phyloP scores from a whole-genome alignment of 1,140 invertebrate species.

The Procambarus virginalis region DNA sequence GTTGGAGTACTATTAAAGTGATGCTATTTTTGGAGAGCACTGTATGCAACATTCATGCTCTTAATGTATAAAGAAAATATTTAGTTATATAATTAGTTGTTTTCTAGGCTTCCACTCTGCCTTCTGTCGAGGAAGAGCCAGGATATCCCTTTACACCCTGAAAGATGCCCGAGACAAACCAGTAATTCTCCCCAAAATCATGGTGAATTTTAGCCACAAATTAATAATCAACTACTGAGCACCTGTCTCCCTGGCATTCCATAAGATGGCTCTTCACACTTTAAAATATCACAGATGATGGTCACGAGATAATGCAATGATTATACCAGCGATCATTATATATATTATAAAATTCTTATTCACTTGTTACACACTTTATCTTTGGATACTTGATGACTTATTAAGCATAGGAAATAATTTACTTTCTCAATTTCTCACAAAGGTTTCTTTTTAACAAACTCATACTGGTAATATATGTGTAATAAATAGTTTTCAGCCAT shows the following conservation, averaged over 20 bases:
- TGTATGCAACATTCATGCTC: not conserved
- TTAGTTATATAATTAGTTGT: not conserved
- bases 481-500: conserved; percentile 61
- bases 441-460: conserved; percentile 25
- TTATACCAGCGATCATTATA: conserved; percentile 47
- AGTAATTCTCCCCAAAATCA: conserved; percentile 55
- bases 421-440: conserved; percentile 36
- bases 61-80: not conserved
- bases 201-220: conserved; percentile 50
- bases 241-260: conserved; percentile 66
- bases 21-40: not conserved
- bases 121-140: conserved; percentile 27
- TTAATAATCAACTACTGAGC: conserved; percentile 63
- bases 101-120: not conserved
- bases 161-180: conserved; percentile 58
- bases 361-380: conserved; percentile 59
- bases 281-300: conserved; percentile 68
- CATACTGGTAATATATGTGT: conserved; percentile 53
- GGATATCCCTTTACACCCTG: conserved; percentile 33
- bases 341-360: conserved; percentile 41
- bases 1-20: not conserved
- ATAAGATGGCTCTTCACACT: conserved; percentile 66
- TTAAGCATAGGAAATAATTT: conserved; percentile 53
- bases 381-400: conserved; percentile 63
- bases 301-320: conserved; percentile 62